Conservation (phyloP, 2,888 invertebrate species). For the Chirona hameri region DNA sequence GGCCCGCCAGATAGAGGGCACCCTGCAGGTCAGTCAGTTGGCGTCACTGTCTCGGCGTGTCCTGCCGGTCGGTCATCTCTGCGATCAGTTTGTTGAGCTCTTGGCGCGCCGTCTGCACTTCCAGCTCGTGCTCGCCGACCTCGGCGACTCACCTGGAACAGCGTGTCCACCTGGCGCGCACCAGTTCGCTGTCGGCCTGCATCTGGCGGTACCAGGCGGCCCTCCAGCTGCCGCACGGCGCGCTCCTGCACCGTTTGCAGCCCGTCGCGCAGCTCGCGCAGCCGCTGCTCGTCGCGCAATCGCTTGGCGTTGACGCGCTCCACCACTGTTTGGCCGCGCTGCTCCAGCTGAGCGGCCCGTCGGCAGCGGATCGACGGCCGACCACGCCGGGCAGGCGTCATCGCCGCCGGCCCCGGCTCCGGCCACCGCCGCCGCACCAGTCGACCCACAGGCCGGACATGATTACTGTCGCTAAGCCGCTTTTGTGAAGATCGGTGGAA, state of each 20-base stretch:
- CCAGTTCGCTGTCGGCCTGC: slow-evolving; percentile 7
- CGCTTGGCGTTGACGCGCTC: neutral
- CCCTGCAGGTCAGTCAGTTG: too few species aligned
- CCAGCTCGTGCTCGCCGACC: neutral
- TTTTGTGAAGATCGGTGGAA: too few species aligned
- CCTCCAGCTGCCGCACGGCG: neutral
- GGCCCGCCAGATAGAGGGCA: too few species aligned
- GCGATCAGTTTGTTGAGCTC: slow-evolving; percentile 23
- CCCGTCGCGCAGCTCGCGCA: slow-evolving; percentile 2
- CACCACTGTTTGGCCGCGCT: neutral
- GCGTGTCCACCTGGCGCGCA: neutral
- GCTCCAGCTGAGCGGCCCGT: slow-evolving; percentile 32
- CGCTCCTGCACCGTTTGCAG: neutral
- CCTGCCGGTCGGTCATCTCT: neutral
- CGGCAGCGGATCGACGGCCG: slow-evolving; percentile 30
- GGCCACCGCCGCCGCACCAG: neutral
- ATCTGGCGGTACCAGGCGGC: slow-evolving; percentile 3
- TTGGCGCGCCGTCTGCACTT: neutral
- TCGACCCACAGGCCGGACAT: too few species aligned
- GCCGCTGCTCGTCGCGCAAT: neutral
- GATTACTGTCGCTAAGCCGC: too few species aligned
- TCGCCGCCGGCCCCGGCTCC: slow-evolving; percentile 4
- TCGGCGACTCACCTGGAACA: neutral
- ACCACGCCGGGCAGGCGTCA: neutral
- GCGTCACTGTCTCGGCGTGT: neutral